Percentiles rank a stretch among this genome's conserved stretches.
phyloP scores from a whole-genome alignment of 2,888 invertebrate species.

The Drosophila paranaensis region DNA sequence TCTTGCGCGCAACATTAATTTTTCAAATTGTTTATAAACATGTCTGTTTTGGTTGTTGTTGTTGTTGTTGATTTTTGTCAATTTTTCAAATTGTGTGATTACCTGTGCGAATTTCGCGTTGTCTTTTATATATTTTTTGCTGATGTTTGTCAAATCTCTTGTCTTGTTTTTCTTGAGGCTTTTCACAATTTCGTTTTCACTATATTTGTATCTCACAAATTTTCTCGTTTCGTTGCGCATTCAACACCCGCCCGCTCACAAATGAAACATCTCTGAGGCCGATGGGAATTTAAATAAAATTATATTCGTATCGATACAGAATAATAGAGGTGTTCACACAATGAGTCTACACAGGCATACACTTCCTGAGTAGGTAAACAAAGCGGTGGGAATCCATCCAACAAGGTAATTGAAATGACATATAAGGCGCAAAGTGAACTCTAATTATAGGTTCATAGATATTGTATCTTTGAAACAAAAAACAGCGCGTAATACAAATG shows the following conservation, averaged over 20 bases:
- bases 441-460: slow-evolving; percentile 71
- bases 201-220: slow-evolving; percentile 21
- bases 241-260: slow-evolving; percentile 37
- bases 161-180: slow-evolving; percentile 9
- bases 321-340: slow-evolving; percentile 22
- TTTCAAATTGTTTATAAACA: slow-evolving; percentile 7
- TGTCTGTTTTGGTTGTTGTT: background rate
- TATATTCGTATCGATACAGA: slow-evolving; percentile 25
- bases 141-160: slow-evolving; percentile 39
- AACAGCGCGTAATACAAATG: slow-evolving; percentile 62
- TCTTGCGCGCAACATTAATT: slow-evolving; percentile 15
- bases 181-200: slow-evolving; percentile 45
- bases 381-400: slow-evolving; percentile 34
- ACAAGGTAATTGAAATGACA: slow-evolving; percentile 34
- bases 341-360: slow-evolving; percentile 3
- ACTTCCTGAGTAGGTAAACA: slow-evolving; percentile 52
- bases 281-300: slow-evolving; percentile 32
- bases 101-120: slow-evolving; percentile 32
- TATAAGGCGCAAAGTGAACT: slow-evolving; percentile 47
- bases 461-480: slow-evolving; percentile 60
- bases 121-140: slow-evolving; percentile 13
- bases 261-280: slow-evolving; percentile 54
- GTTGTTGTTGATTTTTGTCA: slow-evolving; percentile 4
- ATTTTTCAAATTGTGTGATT: slow-evolving; percentile 35
- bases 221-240: slow-evolving; percentile 41